Evolutionary conservation across 2,888 invertebrate species (phyloP), one percentile per base, ranked within the genome.

Genomic region (Ectemnius lituratus): DNA sequence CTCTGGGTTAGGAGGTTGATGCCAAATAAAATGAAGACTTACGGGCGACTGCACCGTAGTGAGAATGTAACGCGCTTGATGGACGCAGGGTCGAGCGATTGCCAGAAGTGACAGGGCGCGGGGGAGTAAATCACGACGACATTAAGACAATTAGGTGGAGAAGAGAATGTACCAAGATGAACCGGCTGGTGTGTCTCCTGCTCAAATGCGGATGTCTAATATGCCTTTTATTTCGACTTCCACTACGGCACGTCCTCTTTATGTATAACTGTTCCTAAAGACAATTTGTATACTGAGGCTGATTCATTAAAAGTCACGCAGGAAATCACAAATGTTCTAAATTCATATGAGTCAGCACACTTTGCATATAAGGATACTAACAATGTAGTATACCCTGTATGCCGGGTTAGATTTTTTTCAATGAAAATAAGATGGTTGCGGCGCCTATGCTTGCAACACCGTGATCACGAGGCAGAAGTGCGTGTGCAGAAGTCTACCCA

Each of bases 81-180:
- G 76, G 62, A 72, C 63, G 71, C 61, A 63, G 65, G 69, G 47
- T 66, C 68, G 57, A 72, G 23, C 75, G 76, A 75, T 78, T 72
- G 77, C 70, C 72, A 78, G 68, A 72, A 76, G 73, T 76, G 78
- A 75, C 68, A 77, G 64, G 73, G 62, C 65, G 72, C 71, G 76
- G 75, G 78, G 82, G 80, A 85, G 84, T 85, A 87, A 87, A 86
- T 87, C 84, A 84, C 84, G 82, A 74, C 79, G 82, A 80, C 80
- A 84, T 87, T 86, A 86, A 83, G 80, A 82, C 84, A 84, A 87
- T 87, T 84, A 85, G 82, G 81, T 76, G 79, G 69, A 74, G 70
- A 79, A 75, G 16, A 52, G 76, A 70, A 74, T 72, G 68, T 63
- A 56, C 37, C 63, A 70, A 62, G 59, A 23, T 58, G 62, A 66